Percentiles rank a stretch among this genome's conserved stretches.
Evolutionary conservation across 2,888 invertebrate genomes (phyloP).

Genomic region (Drosophila siamana): DNA sequence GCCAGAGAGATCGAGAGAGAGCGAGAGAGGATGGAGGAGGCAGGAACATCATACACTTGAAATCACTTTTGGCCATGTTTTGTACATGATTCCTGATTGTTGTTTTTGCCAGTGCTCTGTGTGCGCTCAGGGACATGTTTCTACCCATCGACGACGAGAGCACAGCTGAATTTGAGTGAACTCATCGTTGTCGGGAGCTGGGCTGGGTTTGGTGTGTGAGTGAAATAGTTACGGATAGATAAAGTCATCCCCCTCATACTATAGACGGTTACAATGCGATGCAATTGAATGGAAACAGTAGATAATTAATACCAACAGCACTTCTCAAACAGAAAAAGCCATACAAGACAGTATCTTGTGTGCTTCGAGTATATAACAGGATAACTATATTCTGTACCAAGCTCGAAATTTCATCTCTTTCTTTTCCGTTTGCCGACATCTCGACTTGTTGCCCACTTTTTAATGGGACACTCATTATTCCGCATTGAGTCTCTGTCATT

Average conservation of each 20-base stretch:
- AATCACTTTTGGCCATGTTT: constrained; percentile 64
- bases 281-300: constrained; percentile 23
- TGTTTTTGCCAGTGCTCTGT: constrained; percentile 36
- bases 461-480: constrained; percentile 14
- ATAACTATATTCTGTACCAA: neutral
- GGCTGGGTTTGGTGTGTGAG: constrained; percentile 4
- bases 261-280: constrained; percentile 10
- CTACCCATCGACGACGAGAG: constrained; percentile 5
- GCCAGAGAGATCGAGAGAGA: neutral
- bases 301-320: constrained; percentile 1
- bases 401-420: neutral
- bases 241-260: constrained; percentile 9
- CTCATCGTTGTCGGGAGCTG: neutral
- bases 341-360: neutral
- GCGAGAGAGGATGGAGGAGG: neutral
- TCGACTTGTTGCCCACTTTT: neutral
- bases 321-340: neutral
- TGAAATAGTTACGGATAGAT: constrained; percentile 15
- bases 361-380: neutral
- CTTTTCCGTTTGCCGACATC: neutral
- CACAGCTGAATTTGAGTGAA: constrained; percentile 1
- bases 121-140: constrained; percentile 44
- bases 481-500: neutral
- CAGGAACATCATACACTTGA: constrained; percentile 39
- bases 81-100: constrained; percentile 30